Evolutionary conservation across 2,113 vertebrate genomes (phyloP).

Genomic region (Chlorodrepanis virens): DNA sequence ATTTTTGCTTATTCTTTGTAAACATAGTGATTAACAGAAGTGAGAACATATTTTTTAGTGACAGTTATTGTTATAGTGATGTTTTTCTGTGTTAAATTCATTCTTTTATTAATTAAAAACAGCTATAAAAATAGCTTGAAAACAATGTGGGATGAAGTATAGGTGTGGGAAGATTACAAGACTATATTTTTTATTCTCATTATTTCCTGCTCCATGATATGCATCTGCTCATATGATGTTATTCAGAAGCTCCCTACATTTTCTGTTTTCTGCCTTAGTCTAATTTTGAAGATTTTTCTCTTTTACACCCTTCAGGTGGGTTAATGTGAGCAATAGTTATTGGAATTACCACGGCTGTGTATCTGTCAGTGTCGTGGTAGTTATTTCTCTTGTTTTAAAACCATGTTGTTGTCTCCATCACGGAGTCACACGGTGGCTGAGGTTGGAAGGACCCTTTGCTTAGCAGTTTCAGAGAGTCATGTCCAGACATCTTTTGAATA

Average conservation of each 20-base stretch:
- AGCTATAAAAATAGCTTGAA: not conserved
- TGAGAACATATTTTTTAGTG: not conserved
- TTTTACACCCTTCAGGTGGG: not conserved
- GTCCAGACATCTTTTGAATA: not conserved
- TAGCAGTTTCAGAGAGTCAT: not conserved
- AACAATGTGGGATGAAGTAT: not conserved
- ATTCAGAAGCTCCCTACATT: not conserved
- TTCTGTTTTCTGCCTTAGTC: not conserved
- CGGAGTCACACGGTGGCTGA: not conserved
- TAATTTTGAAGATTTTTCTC: not conserved
- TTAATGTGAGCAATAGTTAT: not conserved
- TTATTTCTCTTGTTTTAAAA: not conserved
- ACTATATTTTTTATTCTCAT: not conserved
- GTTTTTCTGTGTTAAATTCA: not conserved
- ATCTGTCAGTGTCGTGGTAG: not conserved
- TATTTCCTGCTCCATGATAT: not conserved
- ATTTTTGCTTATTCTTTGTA: conserved; percentile 33
- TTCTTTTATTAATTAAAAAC: not conserved
- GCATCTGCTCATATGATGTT: not conserved
- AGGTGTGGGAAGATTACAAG: not conserved
- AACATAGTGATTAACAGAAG: not conserved
- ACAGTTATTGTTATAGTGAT: not conserved
- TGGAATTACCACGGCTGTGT: not conserved
- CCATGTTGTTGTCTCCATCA: not conserved
- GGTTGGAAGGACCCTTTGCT: not conserved